Evolutionary conservation across 2,113 vertebrate species (phyloP).

Genomic region (Notechis scutatus): DNA sequence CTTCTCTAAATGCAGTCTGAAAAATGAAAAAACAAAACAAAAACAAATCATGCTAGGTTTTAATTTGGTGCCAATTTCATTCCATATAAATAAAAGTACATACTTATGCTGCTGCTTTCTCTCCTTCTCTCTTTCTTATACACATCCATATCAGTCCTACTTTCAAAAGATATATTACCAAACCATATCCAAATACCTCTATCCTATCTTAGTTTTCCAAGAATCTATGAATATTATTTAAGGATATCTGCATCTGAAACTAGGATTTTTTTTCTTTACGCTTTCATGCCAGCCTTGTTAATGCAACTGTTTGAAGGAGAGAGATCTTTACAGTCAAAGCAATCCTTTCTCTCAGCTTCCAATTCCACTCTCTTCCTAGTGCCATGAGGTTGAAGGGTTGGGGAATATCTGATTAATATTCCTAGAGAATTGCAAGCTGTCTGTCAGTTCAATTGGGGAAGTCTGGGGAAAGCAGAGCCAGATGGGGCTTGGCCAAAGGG

Average conservation of each 20-base stretch:
- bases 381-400: neutral
- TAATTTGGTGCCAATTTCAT: neutral
- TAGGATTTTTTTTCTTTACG: neutral
- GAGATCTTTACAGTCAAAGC: neutral
- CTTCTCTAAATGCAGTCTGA: neutral
- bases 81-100: neutral
- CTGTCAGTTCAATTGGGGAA: conserved; percentile 7
- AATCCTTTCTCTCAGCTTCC: neutral
- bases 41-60: neutral
- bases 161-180: neutral
- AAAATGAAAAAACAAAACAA: neutral
- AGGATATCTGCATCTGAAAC: neutral
- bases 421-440: conserved; percentile 4
- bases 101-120: neutral
- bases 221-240: neutral
- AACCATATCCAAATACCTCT: neutral
- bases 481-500: conserved; percentile 20
- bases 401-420: conserved; percentile 23
- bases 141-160: neutral
- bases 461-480: neutral
- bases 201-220: neutral
- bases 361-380: neutral
- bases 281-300: neutral
- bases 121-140: neutral
- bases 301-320: neutral